These are phyloP conservation scores for Harpagoxenus sublaevis DNA, from an alignment of 2,888 invertebrate species.

Conservation along the genomic window DNA sequence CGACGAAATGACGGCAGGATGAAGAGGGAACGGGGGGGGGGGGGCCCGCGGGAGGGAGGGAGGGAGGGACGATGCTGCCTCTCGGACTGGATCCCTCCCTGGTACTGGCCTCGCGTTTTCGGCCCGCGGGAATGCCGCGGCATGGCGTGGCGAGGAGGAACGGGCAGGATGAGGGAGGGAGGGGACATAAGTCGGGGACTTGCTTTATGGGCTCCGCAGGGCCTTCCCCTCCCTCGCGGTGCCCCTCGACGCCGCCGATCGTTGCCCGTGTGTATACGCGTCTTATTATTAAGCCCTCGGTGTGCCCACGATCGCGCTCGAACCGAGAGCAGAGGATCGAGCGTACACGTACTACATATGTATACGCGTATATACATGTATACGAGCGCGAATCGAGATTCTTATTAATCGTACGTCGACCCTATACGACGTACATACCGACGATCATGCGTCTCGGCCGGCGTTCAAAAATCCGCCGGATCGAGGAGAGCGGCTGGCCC, in stretches of 20 bases:
- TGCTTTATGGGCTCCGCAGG: slow-evolving; percentile 70
- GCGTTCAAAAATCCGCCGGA: slow-evolving; percentile 38
- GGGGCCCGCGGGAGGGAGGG: slow-evolving; percentile 25
- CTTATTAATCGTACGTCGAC: slow-evolving; percentile 67
- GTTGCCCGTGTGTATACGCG: slow-evolving; percentile 68
- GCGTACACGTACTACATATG: background rate
- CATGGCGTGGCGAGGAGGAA: slow-evolving; percentile 56
- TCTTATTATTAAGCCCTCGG: slow-evolving; percentile 71
- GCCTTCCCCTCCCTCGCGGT: slow-evolving; percentile 32
- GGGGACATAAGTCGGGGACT: slow-evolving; percentile 82
- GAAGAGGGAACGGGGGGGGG: slow-evolving; percentile 8
- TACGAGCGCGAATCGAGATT: slow-evolving; percentile 60
- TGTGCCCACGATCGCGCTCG: slow-evolving; percentile 67
- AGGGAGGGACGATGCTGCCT: slow-evolving; percentile 47
- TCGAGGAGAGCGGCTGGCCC: background rate
- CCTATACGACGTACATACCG: slow-evolving; percentile 51
- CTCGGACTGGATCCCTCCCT: slow-evolving; percentile 75
- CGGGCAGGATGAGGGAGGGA: slow-evolving; percentile 53
- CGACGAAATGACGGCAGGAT: slow-evolving; percentile 58
- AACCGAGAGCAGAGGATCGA: slow-evolving; percentile 56
- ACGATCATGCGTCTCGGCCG: slow-evolving; percentile 60
- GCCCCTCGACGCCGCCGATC: slow-evolving; percentile 54
- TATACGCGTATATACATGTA: background rate
- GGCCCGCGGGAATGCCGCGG: slow-evolving; percentile 82
- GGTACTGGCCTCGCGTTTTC: slow-evolving; percentile 79